Conservation (phyloP, 2,888 invertebrate species). For the Callimorpha dominula region DNA sequence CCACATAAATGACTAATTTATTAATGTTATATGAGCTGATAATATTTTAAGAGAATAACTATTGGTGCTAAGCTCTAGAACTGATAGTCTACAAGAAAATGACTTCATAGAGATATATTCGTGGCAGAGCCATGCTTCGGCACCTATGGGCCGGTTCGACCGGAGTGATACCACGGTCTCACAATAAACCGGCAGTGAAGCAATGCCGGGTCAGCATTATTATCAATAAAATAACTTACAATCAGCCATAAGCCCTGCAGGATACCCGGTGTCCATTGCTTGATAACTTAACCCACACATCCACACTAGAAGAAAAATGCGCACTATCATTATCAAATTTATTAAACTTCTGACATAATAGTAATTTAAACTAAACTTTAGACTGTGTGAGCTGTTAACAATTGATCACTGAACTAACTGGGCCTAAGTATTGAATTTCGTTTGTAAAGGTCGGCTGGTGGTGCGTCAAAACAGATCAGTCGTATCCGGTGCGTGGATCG, state of each 20-base stretch:
- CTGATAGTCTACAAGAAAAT: too few relatives aligned
- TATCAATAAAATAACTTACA: constrained; percentile 62
- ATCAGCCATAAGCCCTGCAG: constrained; percentile 74
- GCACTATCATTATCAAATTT: constrained; percentile 9
- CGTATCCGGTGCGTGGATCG: constrained; percentile 23
- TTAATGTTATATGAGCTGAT: too few relatives aligned
- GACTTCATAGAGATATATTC: too few relatives aligned
- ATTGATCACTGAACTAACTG: constrained; percentile 59
- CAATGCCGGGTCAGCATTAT: background rate
- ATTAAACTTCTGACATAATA: background rate
- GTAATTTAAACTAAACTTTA: background rate
- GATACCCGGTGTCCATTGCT: constrained; percentile 64
- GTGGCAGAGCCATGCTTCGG: too few relatives aligned
- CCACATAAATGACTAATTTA: too few relatives aligned
- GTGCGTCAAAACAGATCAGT: constrained; percentile 29
- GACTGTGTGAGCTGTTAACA: constrained; percentile 54
- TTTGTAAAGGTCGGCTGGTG: constrained; percentile 56
- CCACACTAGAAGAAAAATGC: constrained; percentile 27
- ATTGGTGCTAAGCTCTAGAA: too few relatives aligned
- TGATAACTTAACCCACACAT: constrained; percentile 46
- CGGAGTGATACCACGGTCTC: too few relatives aligned
- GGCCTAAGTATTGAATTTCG: constrained; percentile 58
- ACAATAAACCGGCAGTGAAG: too few relatives aligned
- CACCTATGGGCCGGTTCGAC: too few relatives aligned
- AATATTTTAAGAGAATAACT: too few relatives aligned